Percentiles rank a stretch among this genome's conserved stretches.
Conservation (phyloP, 2,113 vertebrate species). For the Pelusios castaneus region DNA sequence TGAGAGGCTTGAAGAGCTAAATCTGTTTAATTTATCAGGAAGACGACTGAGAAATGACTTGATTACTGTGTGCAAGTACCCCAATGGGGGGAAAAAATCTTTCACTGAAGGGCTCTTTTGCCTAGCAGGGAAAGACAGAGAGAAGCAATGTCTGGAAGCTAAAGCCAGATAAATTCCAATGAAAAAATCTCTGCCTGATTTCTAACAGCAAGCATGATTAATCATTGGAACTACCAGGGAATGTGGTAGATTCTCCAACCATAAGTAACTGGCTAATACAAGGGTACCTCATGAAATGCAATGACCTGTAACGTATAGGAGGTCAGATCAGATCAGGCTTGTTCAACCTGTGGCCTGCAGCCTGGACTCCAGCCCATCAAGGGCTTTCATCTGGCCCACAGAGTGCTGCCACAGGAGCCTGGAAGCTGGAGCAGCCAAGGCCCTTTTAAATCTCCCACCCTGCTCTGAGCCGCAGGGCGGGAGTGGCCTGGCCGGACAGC, state of each 20-base stretch:
- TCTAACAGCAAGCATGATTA: not conserved
- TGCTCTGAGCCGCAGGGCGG: too few relatives aligned
- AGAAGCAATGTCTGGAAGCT: not conserved
- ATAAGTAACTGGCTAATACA: not conserved
- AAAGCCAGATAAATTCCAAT: not conserved
- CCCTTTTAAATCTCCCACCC: too few relatives aligned
- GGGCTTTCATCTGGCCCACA: too few relatives aligned
- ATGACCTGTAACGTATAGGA: accelerated
- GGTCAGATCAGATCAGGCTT: too few relatives aligned
- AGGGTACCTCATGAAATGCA: not conserved
- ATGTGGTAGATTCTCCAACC: not conserved
- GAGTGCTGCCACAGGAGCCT: too few relatives aligned
- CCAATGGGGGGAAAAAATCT: accelerated
- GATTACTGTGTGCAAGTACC: not conserved
- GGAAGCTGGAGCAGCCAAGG: too few relatives aligned
- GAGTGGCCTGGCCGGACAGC: too few relatives aligned
- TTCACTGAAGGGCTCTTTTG: not conserved
- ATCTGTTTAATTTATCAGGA: not conserved
- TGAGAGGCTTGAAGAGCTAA: not conserved
- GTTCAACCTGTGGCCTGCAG: too few relatives aligned
- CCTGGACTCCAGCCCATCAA: too few relatives aligned
- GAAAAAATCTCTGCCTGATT: accelerated
- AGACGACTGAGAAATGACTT: accelerated
- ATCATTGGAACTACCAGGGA: not conserved
- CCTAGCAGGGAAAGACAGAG: not conserved